A percentile compares a stretch with the other conserved stretches of the same genome.
phyloP scores from a whole-genome alignment of 2,888 invertebrate species.

The Rotaria macrura region DNA sequence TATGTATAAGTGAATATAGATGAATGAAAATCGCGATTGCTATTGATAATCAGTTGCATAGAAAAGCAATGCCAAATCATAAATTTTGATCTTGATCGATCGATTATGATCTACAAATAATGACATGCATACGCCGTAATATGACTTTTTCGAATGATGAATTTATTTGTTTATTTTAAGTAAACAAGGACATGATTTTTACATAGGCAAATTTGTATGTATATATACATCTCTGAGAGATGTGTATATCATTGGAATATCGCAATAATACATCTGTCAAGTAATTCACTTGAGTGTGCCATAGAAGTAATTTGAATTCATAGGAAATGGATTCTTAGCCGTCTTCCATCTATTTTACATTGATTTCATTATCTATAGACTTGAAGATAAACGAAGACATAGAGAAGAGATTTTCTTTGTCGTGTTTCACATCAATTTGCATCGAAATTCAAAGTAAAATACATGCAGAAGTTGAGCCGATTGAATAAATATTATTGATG shows the following conservation, averaged over 20 bases:
- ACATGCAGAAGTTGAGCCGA: neutral
- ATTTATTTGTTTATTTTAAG: too few relatives aligned
- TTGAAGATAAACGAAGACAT: neutral
- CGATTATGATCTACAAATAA: neutral
- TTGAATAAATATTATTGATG: neutral
- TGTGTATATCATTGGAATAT: neutral
- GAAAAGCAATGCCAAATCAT: too few relatives aligned
- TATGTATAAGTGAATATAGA: too few relatives aligned
- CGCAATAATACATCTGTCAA: neutral
- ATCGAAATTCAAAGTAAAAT: too few relatives aligned
- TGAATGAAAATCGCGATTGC: too few relatives aligned
- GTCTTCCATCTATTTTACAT: neutral
- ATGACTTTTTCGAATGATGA: too few relatives aligned
- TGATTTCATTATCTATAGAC: neutral
- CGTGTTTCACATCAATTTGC: too few relatives aligned
- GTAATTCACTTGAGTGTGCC: neutral
- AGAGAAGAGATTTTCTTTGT: too few relatives aligned
- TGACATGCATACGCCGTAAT: too few relatives aligned
- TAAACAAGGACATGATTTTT: too few relatives aligned
- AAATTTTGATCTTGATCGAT: neutral
- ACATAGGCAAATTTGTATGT: too few relatives aligned
- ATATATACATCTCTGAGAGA: neutral
- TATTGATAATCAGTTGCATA: too few relatives aligned
- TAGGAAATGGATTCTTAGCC: neutral
- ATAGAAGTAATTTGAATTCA: neutral